A percentile compares a stretch with the other conserved stretches of the same genome.
These are phyloP conservation scores for Riptortus pedestris DNA, from an alignment of 1,140 invertebrate species.

Conservation along the genomic window DNA sequence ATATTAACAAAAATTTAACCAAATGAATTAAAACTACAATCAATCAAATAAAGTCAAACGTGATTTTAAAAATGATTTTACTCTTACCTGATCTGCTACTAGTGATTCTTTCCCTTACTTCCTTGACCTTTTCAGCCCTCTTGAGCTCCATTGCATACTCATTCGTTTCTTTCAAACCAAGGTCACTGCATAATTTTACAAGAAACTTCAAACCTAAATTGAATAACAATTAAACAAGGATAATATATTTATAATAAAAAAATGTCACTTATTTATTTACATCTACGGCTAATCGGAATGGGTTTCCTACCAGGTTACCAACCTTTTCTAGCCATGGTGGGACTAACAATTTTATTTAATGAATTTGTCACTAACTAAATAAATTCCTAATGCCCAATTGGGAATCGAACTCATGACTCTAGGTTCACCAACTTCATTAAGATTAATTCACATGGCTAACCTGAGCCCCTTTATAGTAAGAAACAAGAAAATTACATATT, in stretches of 20 bases:
- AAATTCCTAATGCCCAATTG: too few species aligned
- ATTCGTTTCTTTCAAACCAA: constrained; percentile 68
- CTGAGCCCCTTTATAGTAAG: too few species aligned
- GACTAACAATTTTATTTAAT: too few species aligned
- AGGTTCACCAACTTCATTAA: too few species aligned
- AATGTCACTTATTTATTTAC: background rate
- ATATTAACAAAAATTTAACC: background rate
- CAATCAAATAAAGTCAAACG: too few species aligned
- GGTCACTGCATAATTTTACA: constrained; percentile 66
- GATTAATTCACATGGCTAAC: too few species aligned
- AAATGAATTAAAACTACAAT: background rate
- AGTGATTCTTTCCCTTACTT: constrained; percentile 50
- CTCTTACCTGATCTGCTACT: constrained; percentile 45
- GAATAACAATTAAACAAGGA: background rate
- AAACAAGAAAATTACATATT: too few species aligned
- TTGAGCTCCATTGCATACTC: constrained; percentile 70
- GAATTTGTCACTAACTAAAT: too few species aligned
- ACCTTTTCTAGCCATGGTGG: too few species aligned
- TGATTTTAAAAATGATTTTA: background rate
- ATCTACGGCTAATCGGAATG: too few species aligned
- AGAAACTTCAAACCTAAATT: constrained; percentile 61
- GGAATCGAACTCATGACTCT: too few species aligned
- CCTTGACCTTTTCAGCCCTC: constrained; percentile 68
- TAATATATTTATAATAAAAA: background rate
- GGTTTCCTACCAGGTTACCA: too few species aligned